Evolutionary conservation across 1,140 invertebrate genomes (phyloP).

Genomic region (Gerris buenoi): DNA sequence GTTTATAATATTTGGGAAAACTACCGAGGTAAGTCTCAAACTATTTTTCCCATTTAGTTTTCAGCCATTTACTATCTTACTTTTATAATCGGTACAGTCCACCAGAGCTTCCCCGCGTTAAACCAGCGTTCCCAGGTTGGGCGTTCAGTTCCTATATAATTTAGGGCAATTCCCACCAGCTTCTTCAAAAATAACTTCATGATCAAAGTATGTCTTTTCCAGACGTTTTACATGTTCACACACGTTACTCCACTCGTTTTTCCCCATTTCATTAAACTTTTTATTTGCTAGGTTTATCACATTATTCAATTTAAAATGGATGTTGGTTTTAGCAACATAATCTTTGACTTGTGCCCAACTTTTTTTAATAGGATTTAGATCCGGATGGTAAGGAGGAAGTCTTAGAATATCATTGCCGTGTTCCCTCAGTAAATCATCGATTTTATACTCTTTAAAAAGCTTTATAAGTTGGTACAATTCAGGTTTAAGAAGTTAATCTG

Average conservation of each 20-base stretch:
- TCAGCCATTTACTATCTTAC: too few relatives aligned
- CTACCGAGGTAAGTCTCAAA: too few relatives aligned
- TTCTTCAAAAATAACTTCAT: background rate
- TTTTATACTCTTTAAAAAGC: conserved; percentile 2
- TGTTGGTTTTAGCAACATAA: conserved; percentile 1
- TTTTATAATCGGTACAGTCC: too few relatives aligned
- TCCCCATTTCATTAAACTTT: background rate
- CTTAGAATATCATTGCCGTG: conserved; percentile 15
- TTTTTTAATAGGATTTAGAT: conserved; percentile 22
- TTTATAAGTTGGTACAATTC: conserved; percentile 7
- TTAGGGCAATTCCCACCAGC: too few relatives aligned
- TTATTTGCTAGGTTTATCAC: background rate
- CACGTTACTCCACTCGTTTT: background rate
- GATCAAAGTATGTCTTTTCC: background rate
- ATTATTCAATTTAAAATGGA: background rate
- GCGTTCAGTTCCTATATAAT: too few relatives aligned
- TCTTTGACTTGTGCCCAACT: conserved; percentile 17
- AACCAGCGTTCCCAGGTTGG: too few relatives aligned
- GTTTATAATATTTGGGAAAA: too few relatives aligned
- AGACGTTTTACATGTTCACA: background rate
- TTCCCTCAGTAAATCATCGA: conserved; percentile 8
- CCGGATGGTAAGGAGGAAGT: conserved; percentile 20
- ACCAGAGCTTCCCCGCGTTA: too few relatives aligned
- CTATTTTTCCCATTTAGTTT: too few relatives aligned
- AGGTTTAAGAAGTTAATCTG: conserved; percentile 8